Base-by-base conservation (phyloP, 2,797 vertebrate genomes). In the Cirrhinus molitorella region DNA sequence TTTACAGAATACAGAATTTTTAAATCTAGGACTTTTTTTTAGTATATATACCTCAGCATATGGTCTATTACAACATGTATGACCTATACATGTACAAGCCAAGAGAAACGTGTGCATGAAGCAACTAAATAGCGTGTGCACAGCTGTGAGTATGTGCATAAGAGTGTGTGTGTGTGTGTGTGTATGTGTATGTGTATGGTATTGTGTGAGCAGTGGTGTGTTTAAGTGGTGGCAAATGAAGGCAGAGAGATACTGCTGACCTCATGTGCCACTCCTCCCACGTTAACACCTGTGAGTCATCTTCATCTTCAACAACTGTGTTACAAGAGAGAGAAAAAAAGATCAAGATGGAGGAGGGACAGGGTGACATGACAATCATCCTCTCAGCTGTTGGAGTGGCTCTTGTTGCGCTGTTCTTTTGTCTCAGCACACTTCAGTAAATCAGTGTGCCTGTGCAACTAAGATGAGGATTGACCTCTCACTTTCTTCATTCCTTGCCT, bases 261-360 rank as follows among this genome's bases (percentile, higher is more conserved):
- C 57, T 82, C 45, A 74, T 82, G 70, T 65, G 59, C 68, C 21
- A 70, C 40, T 79, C 53, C 28, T 25, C 55, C 59, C 74, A 17
- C n/a, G 2, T 82, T 68, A 49, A 57, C 79, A 83, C 79, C 31
- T 76, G 72, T 59, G 76, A 55, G n/a, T 74, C 57, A 45, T 17
- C 51, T 63, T 71, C 53, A 51, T 13, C 43, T 67, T 83, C 21
- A 80, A 49, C n/a, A 37, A 31, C 43, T 73, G 55, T 83, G 53
- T 77, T 80, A 45, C 43, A 55, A 16, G 9, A 37, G 53, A 53
- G n/a, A 16, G 76, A 11, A 79, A 68, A 23, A 2, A n/a, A 61
- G 57, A 78, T 78, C 40, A 77, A 45, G 75, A 40, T 37, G 49
- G 47, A 68, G 34, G 77, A 67, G 59, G 59, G 12, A 51, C 53